phyloP scores from a whole-genome alignment of 2,797 vertebrate genomes.

The Falco rusticolus region DNA sequence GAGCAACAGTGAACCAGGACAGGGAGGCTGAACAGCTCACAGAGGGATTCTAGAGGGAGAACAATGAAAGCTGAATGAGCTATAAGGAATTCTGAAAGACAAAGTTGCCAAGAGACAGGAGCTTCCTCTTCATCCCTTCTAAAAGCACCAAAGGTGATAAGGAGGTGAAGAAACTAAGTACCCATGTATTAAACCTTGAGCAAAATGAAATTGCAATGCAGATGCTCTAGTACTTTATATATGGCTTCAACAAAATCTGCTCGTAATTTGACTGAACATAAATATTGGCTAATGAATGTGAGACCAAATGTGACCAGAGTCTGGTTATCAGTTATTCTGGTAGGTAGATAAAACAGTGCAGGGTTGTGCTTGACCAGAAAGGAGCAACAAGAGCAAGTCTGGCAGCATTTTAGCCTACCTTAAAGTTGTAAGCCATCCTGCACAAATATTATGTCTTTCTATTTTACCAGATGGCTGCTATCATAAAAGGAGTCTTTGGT shows the following conservation, averaged over 20 bases:
- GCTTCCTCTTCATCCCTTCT: neutral
- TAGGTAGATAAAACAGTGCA: neutral
- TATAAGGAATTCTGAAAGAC: neutral
- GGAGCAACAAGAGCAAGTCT: conserved; percentile 27
- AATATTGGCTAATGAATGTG: neutral
- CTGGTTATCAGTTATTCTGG: neutral
- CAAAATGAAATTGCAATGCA: neutral
- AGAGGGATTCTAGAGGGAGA: neutral
- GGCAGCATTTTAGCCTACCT: conserved; percentile 39
- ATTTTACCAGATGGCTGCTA: conserved; percentile 50
- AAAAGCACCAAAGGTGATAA: neutral
- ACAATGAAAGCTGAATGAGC: neutral
- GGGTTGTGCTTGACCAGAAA: conserved; percentile 24
- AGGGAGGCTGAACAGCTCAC: neutral
- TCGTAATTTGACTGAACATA: neutral
- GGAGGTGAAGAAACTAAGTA: neutral
- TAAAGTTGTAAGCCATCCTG: conserved; percentile 33
- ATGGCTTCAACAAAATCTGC: neutral
- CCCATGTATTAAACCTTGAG: neutral
- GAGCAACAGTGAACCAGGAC: fast-evolving
- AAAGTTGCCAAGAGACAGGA: neutral
- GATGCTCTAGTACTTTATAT: neutral
- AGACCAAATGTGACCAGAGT: neutral
- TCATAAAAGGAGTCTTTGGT: conserved; percentile 38
- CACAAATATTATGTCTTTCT: conserved; percentile 29